phyloP scores from a whole-genome alignment of 2,888 invertebrate species.

The Caenorhabditis sp. region DNA sequence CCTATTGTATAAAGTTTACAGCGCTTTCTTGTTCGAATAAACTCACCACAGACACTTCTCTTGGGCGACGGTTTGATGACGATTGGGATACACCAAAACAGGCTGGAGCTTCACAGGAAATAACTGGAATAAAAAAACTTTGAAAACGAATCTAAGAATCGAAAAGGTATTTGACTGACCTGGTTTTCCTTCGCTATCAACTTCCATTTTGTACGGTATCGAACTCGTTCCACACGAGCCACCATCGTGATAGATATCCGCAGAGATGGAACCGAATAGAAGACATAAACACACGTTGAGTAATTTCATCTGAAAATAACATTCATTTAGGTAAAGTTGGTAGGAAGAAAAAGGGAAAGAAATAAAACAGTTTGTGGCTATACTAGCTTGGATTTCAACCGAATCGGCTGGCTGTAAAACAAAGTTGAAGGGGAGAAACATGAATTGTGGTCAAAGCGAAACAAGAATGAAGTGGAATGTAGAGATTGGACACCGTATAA shows the following conservation, averaged over 20 bases:
- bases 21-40: not conserved
- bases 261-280: slow-evolving; percentile 1
- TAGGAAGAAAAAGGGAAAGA: not conserved
- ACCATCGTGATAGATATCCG: slow-evolving; percentile 51
- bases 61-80: slow-evolving; percentile 14
- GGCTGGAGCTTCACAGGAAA: slow-evolving; percentile 65
- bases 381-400: slow-evolving; percentile 26
- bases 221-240: slow-evolving; percentile 65
- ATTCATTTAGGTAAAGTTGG: not conserved
- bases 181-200: slow-evolving; percentile 68
- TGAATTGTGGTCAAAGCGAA: slow-evolving; percentile 6
- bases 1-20: slow-evolving; percentile 11
- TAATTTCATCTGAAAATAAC: slow-evolving; percentile 40
- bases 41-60: slow-evolving; percentile 40
- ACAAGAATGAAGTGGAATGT: slow-evolving; percentile 21
- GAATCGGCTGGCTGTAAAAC: slow-evolving; percentile 32
- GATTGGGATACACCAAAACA: slow-evolving; percentile 64
- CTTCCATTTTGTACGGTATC: slow-evolving; percentile 67
- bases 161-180: slow-evolving; percentile 47
- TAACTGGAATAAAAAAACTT: slow-evolving; percentile 50
- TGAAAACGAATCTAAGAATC: not conserved
- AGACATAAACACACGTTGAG: slow-evolving; percentile 33
- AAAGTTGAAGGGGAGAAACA: not conserved
- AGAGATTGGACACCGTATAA: slow-evolving; percentile 51
- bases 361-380: slow-evolving; percentile 10